Evolutionary conservation across 2,113 vertebrate genomes (phyloP).

Genomic region (Hippocampus comes): DNA sequence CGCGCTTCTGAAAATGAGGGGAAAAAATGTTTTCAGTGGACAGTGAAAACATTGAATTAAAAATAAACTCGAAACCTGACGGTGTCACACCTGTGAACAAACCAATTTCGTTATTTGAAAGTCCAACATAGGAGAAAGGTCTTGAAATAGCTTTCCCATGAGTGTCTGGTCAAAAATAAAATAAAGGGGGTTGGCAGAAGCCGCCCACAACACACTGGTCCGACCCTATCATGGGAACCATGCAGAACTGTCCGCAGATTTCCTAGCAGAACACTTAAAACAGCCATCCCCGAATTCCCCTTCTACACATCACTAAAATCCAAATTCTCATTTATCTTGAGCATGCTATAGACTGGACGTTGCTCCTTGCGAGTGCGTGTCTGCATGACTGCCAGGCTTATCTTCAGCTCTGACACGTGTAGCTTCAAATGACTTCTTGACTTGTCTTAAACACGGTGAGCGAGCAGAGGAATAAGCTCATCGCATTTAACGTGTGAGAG

Average conservation of each 20-base stretch:
- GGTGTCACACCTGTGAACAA: constrained; percentile 71
- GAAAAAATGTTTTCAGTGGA: neutral
- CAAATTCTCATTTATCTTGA: constrained; percentile 34
- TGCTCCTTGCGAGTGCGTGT: neutral
- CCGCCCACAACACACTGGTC: constrained; percentile 59
- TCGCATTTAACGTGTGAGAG: constrained; percentile 32
- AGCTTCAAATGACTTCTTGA: constrained; percentile 22
- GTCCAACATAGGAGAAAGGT: constrained; percentile 56
- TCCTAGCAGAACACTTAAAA: constrained; percentile 56
- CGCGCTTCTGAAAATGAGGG: neutral
- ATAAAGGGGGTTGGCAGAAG: constrained; percentile 58
- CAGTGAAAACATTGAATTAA: neutral
- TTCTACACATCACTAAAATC: constrained; percentile 37
- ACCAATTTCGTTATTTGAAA: constrained; percentile 59
- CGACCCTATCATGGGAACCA: constrained; percentile 75
- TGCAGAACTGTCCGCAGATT: constrained; percentile 59
- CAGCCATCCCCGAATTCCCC: constrained; percentile 17
- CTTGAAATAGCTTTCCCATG: constrained; percentile 80
- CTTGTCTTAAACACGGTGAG: constrained; percentile 14
- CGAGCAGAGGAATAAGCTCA: constrained; percentile 30
- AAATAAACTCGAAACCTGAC: neutral
- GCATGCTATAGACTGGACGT: neutral
- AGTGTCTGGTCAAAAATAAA: constrained; percentile 76
- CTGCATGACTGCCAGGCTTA: neutral
- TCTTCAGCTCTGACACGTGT: constrained; percentile 11